A percentile compares a stretch with the other conserved stretches of the same genome.
Evolutionary conservation across 2,888 invertebrate genomes (phyloP).

Genomic region (Eilema sororculum): DNA sequence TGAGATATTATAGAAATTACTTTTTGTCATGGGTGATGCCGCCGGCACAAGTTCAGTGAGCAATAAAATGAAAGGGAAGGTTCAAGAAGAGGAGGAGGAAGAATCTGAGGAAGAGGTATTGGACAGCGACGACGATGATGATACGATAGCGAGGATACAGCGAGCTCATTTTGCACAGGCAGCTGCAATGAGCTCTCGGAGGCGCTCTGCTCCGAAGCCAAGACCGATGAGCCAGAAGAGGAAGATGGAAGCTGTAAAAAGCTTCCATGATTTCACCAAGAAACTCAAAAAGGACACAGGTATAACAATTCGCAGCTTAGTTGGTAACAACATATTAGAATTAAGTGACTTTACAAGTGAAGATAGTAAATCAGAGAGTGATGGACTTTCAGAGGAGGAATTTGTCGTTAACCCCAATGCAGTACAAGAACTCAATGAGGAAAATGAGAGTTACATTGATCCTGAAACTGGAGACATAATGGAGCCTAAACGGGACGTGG

Average conservation of each 20-base stretch:
- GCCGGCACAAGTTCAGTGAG: slow-evolving; percentile 68
- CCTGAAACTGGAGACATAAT: slow-evolving; percentile 84
- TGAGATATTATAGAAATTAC: slow-evolving; percentile 41
- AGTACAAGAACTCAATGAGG: slow-evolving; percentile 79
- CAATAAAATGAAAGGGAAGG: slow-evolving; percentile 69
- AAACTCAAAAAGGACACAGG: slow-evolving; percentile 85
- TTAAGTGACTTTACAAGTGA: slow-evolving; percentile 84
- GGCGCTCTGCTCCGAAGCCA: slow-evolving; percentile 71
- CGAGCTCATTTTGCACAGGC: slow-evolving; percentile 82
- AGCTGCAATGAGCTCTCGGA: slow-evolving; percentile 78
- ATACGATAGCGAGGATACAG: slow-evolving; percentile 82
- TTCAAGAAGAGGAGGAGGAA: slow-evolving; percentile 68
- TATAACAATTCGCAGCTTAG: slow-evolving; percentile 81
- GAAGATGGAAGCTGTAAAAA: slow-evolving; percentile 84
- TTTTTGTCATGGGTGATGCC: slow-evolving; percentile 72
- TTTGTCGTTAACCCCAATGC: slow-evolving; percentile 83
- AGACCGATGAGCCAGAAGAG: slow-evolving; percentile 82
- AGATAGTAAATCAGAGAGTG: slow-evolving; percentile 78
- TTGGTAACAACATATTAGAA: slow-evolving; percentile 82
- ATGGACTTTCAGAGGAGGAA: slow-evolving; percentile 83
- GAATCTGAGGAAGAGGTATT: slow-evolving; percentile 76
- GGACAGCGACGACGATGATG: slow-evolving; percentile 83
- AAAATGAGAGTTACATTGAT: slow-evolving; percentile 83
- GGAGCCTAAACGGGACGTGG: slow-evolving; percentile 57
- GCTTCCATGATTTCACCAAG: slow-evolving; percentile 84